Conservation (phyloP, 2,888 invertebrate genomes). For the Troides aeacus region DNA sequence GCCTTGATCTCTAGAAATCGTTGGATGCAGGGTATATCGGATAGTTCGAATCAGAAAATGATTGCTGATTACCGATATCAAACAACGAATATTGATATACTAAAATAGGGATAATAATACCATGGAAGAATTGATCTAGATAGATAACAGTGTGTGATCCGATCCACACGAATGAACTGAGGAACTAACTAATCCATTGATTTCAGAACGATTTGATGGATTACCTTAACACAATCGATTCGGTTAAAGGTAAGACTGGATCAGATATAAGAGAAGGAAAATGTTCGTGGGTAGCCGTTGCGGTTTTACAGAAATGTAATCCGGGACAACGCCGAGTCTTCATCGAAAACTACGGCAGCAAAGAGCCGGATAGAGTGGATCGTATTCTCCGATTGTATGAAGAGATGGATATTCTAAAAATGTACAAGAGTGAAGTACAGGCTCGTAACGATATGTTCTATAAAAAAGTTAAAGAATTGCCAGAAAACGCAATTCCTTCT, state of each 20-base stretch:
- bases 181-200: not conserved
- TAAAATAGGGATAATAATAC: too few species aligned
- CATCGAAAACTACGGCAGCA: conserved; percentile 84
- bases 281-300: conserved; percentile 94
- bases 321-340: conserved; percentile 76
- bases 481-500: conserved; percentile 9
- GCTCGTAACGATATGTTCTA: conserved; percentile 5
- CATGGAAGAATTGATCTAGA: too few species aligned
- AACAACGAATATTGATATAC: too few species aligned
- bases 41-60: too few species aligned
- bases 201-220: conserved; percentile 91
- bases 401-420: conserved; percentile 83
- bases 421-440: conserved; percentile 68
- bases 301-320: conserved; percentile 86
- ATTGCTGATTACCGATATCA: too few species aligned
- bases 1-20: too few species aligned
- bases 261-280: conserved; percentile 95
- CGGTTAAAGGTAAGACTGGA: conserved; percentile 90
- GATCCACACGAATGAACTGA: too few species aligned
- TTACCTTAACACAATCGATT: conserved; percentile 88
- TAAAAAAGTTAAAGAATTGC: conserved; percentile 9
- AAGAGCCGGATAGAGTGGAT: conserved; percentile 81
- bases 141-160: too few species aligned
- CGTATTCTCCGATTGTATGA: conserved; percentile 58
- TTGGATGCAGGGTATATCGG: too few species aligned